Conservation (phyloP, 2,113 vertebrate species). For the Panurus biarmicus region DNA sequence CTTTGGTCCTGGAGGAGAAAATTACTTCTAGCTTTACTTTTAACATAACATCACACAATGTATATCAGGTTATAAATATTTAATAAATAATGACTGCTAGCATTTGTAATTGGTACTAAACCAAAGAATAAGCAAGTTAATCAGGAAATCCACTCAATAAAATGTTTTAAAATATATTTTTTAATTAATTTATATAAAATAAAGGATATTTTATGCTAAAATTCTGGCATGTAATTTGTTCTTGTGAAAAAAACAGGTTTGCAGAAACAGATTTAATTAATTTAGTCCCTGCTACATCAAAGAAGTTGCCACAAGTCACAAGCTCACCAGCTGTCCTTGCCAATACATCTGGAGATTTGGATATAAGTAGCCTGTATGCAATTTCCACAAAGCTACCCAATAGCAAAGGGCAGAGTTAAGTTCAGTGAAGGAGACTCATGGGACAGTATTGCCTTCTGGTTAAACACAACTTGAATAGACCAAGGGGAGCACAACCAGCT, state of each 20-base stretch:
- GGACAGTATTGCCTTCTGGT: background rate
- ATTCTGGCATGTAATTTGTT: background rate
- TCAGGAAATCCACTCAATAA: background rate
- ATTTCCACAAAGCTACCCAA: background rate
- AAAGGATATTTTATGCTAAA: background rate
- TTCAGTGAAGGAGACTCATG: background rate
- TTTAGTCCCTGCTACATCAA: background rate
- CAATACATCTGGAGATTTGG: background rate
- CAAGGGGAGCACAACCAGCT: background rate
- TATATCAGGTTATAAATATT: background rate
- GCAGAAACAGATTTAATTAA: background rate
- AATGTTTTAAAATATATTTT: background rate
- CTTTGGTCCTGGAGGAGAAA: background rate
- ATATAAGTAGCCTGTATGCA: background rate
- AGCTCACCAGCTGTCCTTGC: background rate
- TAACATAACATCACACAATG: background rate
- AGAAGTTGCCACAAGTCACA: background rate
- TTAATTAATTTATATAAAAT: background rate
- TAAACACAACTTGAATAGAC: background rate
- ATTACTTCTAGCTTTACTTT: background rate
- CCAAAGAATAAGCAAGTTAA: background rate
- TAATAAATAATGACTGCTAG: background rate
- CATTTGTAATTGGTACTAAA: background rate
- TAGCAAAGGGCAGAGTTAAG: background rate
- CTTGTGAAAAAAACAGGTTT: background rate